Conservation (phyloP, 1,140 invertebrate species). For the Leptopilina clavipes region DNA sequence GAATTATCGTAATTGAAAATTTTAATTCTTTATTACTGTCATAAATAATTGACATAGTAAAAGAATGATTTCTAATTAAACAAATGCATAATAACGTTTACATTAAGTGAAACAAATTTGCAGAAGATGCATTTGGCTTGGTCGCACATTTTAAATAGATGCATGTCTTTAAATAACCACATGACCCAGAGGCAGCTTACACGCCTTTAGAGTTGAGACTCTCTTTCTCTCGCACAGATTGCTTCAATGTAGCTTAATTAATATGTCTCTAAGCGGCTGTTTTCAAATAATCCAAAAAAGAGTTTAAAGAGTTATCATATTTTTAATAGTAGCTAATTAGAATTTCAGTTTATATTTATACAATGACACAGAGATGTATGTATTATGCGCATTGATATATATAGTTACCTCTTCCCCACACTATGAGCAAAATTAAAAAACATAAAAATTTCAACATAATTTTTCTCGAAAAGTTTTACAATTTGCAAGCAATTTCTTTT, state of each 20-base stretch:
- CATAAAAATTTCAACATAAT: too few relatives aligned
- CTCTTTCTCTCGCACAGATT: not conserved
- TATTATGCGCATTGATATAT: too few relatives aligned
- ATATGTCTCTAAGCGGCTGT: not conserved
- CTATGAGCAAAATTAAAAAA: too few relatives aligned
- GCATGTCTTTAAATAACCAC: slow-evolving; percentile 69
- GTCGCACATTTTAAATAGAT: slow-evolving; percentile 68
- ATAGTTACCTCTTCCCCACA: too few relatives aligned
- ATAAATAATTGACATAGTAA: not conserved
- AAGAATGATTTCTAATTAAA: not conserved
- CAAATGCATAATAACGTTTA: not conserved
- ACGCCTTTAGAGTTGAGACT: not conserved
- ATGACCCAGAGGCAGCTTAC: slow-evolving; percentile 62
- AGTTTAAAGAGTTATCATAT: too few relatives aligned
- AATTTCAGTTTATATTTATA: too few relatives aligned
- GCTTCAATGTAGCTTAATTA: not conserved
- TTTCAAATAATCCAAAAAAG: too few relatives aligned
- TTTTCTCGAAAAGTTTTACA: too few relatives aligned
- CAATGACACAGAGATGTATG: too few relatives aligned
- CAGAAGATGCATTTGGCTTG: slow-evolving; percentile 62
- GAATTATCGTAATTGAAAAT: not conserved
- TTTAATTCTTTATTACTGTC: not conserved
- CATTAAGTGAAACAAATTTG: slow-evolving; percentile 55
- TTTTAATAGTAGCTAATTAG: too few relatives aligned
- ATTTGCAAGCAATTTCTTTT: too few relatives aligned